Conservation (phyloP, 2,797 vertebrate genomes). For the Eleutherodactylus coqui region DNA sequence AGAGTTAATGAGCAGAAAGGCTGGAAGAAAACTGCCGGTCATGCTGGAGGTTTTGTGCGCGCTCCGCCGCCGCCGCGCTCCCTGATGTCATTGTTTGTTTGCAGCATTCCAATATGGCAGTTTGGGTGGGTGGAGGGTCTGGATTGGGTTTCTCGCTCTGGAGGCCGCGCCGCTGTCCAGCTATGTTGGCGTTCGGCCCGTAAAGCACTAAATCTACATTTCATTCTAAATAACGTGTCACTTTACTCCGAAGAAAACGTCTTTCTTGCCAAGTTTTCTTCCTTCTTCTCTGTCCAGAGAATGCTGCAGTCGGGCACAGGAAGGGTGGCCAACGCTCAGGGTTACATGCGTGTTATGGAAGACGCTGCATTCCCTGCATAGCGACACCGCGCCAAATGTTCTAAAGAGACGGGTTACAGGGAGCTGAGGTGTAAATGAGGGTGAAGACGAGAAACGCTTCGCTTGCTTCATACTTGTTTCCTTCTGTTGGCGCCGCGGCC, state of each 20-base stretch:
- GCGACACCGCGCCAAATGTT: not conserved
- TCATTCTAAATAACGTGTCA: slow-evolving; percentile 22
- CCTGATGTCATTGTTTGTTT: slow-evolving; percentile 43
- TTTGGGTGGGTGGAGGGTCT: slow-evolving; percentile 35
- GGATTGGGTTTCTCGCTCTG: slow-evolving; percentile 23
- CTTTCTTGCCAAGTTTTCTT: not conserved
- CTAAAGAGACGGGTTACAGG: not conserved
- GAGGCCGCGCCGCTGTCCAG: slow-evolving; percentile 8
- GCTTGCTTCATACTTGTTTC: not conserved
- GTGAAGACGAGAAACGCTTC: not conserved
- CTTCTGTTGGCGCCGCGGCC: not conserved
- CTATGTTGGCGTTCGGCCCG: slow-evolving; percentile 23
- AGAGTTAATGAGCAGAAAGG: not conserved
- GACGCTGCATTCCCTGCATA: slow-evolving; percentile 33
- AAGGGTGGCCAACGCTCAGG: not conserved
- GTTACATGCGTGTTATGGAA: not conserved
- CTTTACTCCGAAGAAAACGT: not conserved
- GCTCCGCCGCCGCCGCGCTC: not conserved
- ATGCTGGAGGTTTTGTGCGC: not conserved
- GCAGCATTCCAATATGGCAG: slow-evolving; percentile 39
- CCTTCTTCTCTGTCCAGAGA: not conserved
- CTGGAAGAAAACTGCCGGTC: not conserved
- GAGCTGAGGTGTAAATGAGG: not conserved
- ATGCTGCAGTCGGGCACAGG: not conserved
- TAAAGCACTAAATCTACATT: slow-evolving; percentile 9